Base-by-base conservation (phyloP, 1,140 invertebrate species). In the Heliconius himera region DNA sequence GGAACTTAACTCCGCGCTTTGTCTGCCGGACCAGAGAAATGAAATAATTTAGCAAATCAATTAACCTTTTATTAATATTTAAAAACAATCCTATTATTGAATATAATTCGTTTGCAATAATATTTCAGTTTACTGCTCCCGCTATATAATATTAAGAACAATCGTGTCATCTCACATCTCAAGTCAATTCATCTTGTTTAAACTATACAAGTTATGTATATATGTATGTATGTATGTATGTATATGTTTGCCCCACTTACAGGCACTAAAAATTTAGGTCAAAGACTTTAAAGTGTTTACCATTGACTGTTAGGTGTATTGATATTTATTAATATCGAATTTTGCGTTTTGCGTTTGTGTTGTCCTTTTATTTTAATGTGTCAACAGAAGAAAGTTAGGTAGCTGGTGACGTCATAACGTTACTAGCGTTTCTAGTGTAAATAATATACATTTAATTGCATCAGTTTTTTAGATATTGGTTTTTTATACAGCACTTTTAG, bases 121-220 rank as follows among this genome's bases (percentile, higher is more conserved):
- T 22, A 60, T 60, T 60, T 60, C 8, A 29, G 60, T 26, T 66
- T 66, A 26, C 3, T 66, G 60, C n/a, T 22, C 54, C 54, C 9
- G 60, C 22, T 29, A 29, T 29, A 29, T 13, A 66, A n/a, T 66
- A 66, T 66, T 66, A 66, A 66, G 60, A 33, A 22, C 78, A 76
- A 76, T 80, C 74, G 51, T 76, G 66, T 76, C 78, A 46, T 74
- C 33, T 49, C 76, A 74, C 76, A 83, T 78, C 80, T 81, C 76
- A 56, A 84, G 77, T 85, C 82, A 86, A 89, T 89, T 86, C 85
- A 81, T 89, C 89, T 89, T 88, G 86, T 90, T 90, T 84, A 89
- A 78, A 26, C 81, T 77, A 51, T 16, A 51, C 76, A 83, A 83
- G 49, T 86, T 81, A 85, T 85, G 83, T 88, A 66, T 66, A 5